Evolutionary conservation across 2,888 invertebrate genomes (phyloP).

Genomic region (Magallana nippona): DNA sequence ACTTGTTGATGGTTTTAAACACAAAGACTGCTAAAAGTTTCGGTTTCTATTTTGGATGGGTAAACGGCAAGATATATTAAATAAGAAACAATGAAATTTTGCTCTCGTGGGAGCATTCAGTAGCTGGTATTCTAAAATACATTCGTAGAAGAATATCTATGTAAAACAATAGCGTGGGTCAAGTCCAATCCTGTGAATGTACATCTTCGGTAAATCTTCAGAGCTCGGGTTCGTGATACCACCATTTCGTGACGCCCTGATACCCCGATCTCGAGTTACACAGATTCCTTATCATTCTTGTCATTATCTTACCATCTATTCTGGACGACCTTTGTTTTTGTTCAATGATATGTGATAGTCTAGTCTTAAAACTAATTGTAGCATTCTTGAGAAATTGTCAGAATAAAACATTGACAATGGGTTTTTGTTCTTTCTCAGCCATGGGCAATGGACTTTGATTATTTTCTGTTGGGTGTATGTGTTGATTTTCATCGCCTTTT

Average conservation of each 20-base stretch:
- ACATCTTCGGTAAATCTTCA: conserved; percentile 15
- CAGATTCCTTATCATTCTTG: background rate
- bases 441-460: conserved; percentile 11
- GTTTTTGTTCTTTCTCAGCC: background rate
- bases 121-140: conserved; percentile 15
- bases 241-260: conserved; percentile 10
- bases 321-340: conserved; percentile 17
- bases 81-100: background rate
- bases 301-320: conserved; percentile 3
- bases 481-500: background rate
- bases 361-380: conserved; percentile 32
- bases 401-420: background rate
- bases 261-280: conserved; percentile 29
- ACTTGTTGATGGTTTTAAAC: background rate
- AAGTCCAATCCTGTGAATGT: conserved; percentile 21
- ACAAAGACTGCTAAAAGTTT: background rate
- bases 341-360: conserved; percentile 15
- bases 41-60: background rate
- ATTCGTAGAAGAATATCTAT: background rate
- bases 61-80: background rate
- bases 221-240: conserved; percentile 17
- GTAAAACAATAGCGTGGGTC: conserved; percentile 11
- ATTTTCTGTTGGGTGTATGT: background rate
- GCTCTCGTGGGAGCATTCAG: conserved; percentile 1
- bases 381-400: conserved; percentile 33